A percentile compares a stretch with the other conserved stretches of the same genome.
Evolutionary conservation across 2,888 invertebrate species (phyloP).

Genomic region (Drosophila histrio): DNA sequence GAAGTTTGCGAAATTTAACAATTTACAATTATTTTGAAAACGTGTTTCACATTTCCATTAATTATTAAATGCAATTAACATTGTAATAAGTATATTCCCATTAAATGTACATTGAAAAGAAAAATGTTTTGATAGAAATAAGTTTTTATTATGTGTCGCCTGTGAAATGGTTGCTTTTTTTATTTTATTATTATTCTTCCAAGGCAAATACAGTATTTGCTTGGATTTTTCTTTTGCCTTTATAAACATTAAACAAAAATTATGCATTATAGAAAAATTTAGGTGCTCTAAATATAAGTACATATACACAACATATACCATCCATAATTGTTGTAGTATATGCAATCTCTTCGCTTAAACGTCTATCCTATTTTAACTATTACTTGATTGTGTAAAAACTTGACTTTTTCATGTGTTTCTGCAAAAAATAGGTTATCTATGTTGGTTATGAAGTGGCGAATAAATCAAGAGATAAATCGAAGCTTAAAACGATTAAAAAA

Average conservation of each 20-base stretch:
- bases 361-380: conserved; percentile 39
- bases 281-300: conserved; percentile 41
- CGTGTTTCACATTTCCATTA: background rate
- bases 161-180: conserved; percentile 53
- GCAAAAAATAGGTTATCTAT: conserved; percentile 1
- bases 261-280: conserved; percentile 25
- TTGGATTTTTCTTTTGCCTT: conserved; percentile 18
- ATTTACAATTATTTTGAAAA: background rate
- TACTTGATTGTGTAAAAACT: conserved; percentile 33
- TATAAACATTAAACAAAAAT: conserved; percentile 41
- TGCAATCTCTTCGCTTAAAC: conserved; percentile 46
- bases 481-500: conserved; percentile 16
- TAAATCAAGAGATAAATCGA: background rate
- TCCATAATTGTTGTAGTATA: conserved; percentile 43
- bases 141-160: conserved; percentile 30
- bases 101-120: background rate
- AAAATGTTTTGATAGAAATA: conserved; percentile 26
- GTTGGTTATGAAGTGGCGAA: background rate
- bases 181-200: conserved; percentile 37
- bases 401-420: conserved; percentile 16
- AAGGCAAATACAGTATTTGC: conserved; percentile 33
- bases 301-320: conserved; percentile 29
- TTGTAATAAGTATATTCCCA: too few relatives aligned
- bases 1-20: too few relatives aligned
- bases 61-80: background rate